Base-by-base conservation (phyloP, 2,797 vertebrate genomes). In the Tragelaphus oryx region DNA sequence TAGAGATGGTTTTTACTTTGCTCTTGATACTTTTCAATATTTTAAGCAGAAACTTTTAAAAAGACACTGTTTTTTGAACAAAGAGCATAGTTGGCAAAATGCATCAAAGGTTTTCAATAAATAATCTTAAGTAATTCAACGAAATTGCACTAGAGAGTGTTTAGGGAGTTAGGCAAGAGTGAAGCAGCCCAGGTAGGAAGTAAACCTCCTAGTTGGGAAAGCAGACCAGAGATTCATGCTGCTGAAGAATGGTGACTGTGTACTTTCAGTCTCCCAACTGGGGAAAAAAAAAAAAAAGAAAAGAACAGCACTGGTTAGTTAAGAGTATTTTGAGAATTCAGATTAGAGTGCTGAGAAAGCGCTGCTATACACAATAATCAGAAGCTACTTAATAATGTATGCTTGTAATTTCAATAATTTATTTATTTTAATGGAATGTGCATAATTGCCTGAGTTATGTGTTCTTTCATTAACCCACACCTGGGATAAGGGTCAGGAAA, bases 271-370 rank as follows among this genome's bases (percentile, higher is more conserved):
- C 46, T 86, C 68, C 26, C 65, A 92, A 9, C 20, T 37, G 50
- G 8, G n/a, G n/a, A n/a, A n/a, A n/a, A n/a, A 59, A 50, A 11
- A 60, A n/a, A 30, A 41, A 13, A 50, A 50, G 37, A 33, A 68
- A 89, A 78, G 16, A 80, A n/a, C n/a, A 52, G 30, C 26, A 8
- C 37, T 54, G 55, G 17, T 18, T 81, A 57, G 57, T 76, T 50
- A 65, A 30, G 28, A 52, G 50, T 79, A 55, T 62, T 94, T 90
- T 93, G 90, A 93, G 87, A 95, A 96, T 96, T 93, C 57, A 78
- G 11, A 60, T 89, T 20, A 46, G 71, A 87, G 30, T 89, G 60
- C 89, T 86, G 48, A 95, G 82, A 91, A 57, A 41, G 91, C 17
- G 59, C 10, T 92, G 50, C 65, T 80, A 33, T n/a, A 48, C 12